A percentile compares a stretch with the other conserved stretches of the same genome.
Conservation (phyloP, 2,888 invertebrate species). For the Pseudolycoriella hygida region DNA sequence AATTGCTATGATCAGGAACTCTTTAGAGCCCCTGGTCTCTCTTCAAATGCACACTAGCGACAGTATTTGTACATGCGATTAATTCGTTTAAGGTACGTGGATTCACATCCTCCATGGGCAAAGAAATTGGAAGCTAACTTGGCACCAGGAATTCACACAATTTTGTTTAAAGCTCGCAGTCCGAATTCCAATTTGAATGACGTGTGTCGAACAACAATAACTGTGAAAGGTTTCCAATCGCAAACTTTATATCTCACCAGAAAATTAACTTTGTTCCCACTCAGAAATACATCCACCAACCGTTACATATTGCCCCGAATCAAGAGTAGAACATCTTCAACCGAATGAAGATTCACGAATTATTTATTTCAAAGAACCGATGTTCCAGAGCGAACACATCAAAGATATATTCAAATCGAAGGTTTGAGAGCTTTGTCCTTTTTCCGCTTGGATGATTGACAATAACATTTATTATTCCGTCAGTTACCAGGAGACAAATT, state of each 20-base stretch:
- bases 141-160: slow-evolving; percentile 36
- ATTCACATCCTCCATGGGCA: slow-evolving; percentile 42
- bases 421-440: slow-evolving; percentile 19
- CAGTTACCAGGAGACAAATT: slow-evolving; percentile 44
- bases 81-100: slow-evolving; percentile 34
- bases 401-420: slow-evolving; percentile 39
- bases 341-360: slow-evolving; percentile 35
- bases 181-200: slow-evolving; percentile 35
- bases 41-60: too few relatives aligned
- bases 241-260: neutral
- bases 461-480: slow-evolving; percentile 6
- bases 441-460: too few relatives aligned
- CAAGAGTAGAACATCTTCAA: slow-evolving; percentile 37
- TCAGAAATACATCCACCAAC: slow-evolving; percentile 23
- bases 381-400: slow-evolving; percentile 38
- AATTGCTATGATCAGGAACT: too few relatives aligned
- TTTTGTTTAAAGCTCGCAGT: slow-evolving; percentile 40
- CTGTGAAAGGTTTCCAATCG: slow-evolving; percentile 31
- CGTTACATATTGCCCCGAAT: slow-evolving; percentile 39
- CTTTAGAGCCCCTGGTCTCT: too few relatives aligned
- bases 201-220: slow-evolving; percentile 39
- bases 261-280: neutral
- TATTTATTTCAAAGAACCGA: slow-evolving; percentile 46
- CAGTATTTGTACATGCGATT: too few relatives aligned
- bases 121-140: slow-evolving; percentile 38